These are phyloP conservation scores for Lasioglossum vierecki DNA, from an alignment of 2,888 invertebrate genomes.

Conservation along the genomic window DNA sequence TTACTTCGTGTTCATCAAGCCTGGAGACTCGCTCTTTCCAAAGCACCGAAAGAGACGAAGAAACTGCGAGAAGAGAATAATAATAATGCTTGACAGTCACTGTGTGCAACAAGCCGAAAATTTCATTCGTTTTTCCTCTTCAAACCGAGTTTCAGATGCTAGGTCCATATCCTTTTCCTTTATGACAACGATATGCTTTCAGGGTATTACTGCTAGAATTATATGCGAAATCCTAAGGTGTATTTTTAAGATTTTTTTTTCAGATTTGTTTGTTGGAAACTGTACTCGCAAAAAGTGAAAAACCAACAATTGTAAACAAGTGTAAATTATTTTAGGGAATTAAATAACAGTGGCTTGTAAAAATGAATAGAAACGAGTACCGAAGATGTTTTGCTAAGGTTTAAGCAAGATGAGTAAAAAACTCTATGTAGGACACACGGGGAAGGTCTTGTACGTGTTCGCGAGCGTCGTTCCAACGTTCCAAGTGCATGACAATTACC, in stretches of 20 bases:
- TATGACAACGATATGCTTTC: not conserved
- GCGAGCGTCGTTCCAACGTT: slow-evolving; percentile 14
- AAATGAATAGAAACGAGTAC: not conserved
- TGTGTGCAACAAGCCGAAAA: not conserved
- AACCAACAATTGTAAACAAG: too few species aligned
- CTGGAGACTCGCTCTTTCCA: not conserved
- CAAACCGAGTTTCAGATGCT: not conserved
- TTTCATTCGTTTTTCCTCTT: not conserved
- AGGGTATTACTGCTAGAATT: not conserved
- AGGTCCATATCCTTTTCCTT: not conserved
- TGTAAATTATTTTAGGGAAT: not conserved
- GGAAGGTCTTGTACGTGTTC: not conserved
- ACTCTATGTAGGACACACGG: not conserved
- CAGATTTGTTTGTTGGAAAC: too few species aligned
- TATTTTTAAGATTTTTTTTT: too few species aligned
- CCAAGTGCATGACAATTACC: slow-evolving; percentile 47
- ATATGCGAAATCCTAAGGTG: not conserved
- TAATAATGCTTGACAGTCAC: not conserved
- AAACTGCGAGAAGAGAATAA: not conserved
- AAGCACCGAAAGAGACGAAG: not conserved
- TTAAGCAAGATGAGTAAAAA: not conserved
- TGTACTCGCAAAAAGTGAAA: too few species aligned
- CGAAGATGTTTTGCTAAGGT: not conserved
- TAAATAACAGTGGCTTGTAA: not conserved
- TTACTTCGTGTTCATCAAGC: not conserved